Base-by-base conservation (phyloP, 2,797 vertebrate genomes). In the Falco cherrug region DNA sequence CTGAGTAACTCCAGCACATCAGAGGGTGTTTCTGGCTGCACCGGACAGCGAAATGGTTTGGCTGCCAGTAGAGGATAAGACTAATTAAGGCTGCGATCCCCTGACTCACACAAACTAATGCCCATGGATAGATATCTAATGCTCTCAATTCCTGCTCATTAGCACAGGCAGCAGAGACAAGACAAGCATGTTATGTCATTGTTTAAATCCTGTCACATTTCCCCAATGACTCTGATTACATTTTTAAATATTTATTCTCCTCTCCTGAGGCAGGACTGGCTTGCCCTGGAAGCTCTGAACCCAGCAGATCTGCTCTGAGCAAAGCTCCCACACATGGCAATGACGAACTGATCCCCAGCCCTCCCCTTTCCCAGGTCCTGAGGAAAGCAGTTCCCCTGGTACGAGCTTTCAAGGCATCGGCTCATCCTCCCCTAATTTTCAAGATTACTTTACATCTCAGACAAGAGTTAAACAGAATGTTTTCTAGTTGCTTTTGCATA, bases 171-270 rank as follows among this genome's bases (percentile, higher is more conserved):
- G 88, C 86, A 13, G 53, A 95, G 93, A 92, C 93, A 87, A 92
- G 93, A 77, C 87, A 14, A 39, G 94, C 33, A 3, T 33, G 90
- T 78, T 89, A 80, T 91, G 94, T 94, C 94, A 95, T 82, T 14
- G 0, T 83, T 97, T 95, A 95, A 97, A 95, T 65, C 91, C 93
- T 28, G 80, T 75, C 93, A 71, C 82, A 82, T 89, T 86, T 97
- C 91, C 92, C 96, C 92, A 80, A 0, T 82, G 95, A 90, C 93
- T 96, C 89, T 51, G 87, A 97, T 94, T 95, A 64, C 61, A 10
- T 95, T 96, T 87, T 74, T 2, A 96, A 97, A 94, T 89, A 90
- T 96, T 96, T 96, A 51, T 92, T 96, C 95, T 89, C 56, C 89
- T 65, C 69, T 91, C 35, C 65, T 5, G 39, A 37, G 85, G 92